These are phyloP conservation scores for Nymphicus hollandicus DNA, from an alignment of 2,113 vertebrate genomes.

Conservation along the genomic window DNA sequence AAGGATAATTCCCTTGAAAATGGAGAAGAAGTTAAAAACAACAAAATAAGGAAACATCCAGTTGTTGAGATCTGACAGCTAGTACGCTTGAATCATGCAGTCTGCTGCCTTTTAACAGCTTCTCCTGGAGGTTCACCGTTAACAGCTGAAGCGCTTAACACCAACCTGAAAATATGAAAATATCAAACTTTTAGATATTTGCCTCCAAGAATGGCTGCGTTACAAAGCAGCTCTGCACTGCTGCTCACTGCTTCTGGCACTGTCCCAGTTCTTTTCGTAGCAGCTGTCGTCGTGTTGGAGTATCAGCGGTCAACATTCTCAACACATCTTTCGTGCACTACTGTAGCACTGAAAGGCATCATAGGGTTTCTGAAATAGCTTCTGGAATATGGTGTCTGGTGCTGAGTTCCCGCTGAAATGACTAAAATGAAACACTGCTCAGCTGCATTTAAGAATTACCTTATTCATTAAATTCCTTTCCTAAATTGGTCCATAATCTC, in stretches of 20 bases:
- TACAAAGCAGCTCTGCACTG: background rate
- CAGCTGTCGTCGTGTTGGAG: background rate
- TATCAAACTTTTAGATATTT: rapidly evolving
- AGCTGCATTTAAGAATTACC: background rate
- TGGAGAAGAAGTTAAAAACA: background rate
- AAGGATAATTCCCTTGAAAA: background rate
- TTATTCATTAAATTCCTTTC: slow-evolving; percentile 34
- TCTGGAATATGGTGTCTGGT: background rate
- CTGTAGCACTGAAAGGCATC: background rate
- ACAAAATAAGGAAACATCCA: background rate
- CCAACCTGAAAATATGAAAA: background rate
- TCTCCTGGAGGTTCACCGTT: background rate
- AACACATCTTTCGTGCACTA: background rate
- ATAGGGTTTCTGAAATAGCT: background rate
- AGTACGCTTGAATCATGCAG: rapidly evolving
- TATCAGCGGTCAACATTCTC: background rate
- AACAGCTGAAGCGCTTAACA: background rate
- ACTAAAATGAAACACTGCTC: background rate
- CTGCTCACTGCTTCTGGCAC: background rate
- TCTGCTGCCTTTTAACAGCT: background rate
- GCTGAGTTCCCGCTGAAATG: background rate
- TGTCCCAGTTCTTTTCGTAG: background rate
- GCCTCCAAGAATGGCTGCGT: background rate
- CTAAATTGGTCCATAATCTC: slow-evolving; percentile 19
- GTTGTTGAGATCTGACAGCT: background rate